Percentiles rank a stretch among this genome's conserved stretches.
Conservation (phyloP, 2,797 vertebrate species). For the Acomys russatus region DNA sequence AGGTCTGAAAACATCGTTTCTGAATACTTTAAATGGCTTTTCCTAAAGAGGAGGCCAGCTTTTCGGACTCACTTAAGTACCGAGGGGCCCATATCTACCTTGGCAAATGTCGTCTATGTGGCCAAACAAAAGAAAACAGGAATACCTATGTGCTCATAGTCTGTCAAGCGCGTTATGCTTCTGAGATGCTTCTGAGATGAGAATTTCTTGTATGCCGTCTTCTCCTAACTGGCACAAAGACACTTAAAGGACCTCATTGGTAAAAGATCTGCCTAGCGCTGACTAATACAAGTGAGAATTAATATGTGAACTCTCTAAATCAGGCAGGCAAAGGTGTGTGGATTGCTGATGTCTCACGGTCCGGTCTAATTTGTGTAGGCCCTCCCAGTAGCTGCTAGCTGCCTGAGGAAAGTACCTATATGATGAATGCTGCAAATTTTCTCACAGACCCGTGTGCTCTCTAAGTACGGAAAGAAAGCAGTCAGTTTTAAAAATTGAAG, state of each 20-base stretch:
- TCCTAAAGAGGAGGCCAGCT: slow-evolving; percentile 59
- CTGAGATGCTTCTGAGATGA: slow-evolving; percentile 12
- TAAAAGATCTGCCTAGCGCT: neutral
- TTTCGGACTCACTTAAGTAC: slow-evolving; percentile 60
- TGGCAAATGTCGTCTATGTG: neutral
- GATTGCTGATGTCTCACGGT: slow-evolving; percentile 7
- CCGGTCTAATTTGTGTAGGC: slow-evolving; percentile 1
- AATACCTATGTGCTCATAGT: slow-evolving; percentile 32
- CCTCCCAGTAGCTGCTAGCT: neutral
- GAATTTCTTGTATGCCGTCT: slow-evolving; percentile 27
- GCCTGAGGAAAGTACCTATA: neutral
- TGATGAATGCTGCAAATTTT: slow-evolving; percentile 7
- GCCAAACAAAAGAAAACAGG: slow-evolving; percentile 46
- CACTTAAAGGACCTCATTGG: slow-evolving; percentile 49
- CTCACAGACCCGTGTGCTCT: neutral
- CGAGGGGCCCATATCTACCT: slow-evolving; percentile 53
- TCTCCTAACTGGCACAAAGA: slow-evolving; percentile 40
- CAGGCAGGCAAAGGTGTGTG: neutral
- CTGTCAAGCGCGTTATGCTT: slow-evolving; percentile 54
- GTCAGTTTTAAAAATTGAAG: slow-evolving; percentile 50
- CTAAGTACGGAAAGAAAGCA: slow-evolving; percentile 48
- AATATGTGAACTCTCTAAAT: neutral
- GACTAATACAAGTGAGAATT: slow-evolving; percentile 30
- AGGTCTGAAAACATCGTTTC: slow-evolving; percentile 60
- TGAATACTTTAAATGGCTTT: slow-evolving; percentile 65